A percentile compares a stretch with the other conserved stretches of the same genome.
These are phyloP conservation scores for Alentia gelatinosa DNA, from an alignment of 2,888 invertebrate species.

Conservation along the genomic window DNA sequence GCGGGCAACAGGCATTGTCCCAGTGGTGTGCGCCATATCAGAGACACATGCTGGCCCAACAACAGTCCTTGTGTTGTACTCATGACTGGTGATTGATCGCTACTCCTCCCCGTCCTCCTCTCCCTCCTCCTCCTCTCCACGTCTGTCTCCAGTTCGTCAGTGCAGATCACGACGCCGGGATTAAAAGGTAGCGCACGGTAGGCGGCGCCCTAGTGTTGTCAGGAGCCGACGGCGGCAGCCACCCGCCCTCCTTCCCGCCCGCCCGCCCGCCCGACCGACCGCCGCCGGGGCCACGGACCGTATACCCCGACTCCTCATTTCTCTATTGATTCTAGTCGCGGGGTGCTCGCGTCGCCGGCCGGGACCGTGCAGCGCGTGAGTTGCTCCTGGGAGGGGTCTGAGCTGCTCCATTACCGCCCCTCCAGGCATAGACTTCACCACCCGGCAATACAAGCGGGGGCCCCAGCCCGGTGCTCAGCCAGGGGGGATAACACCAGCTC, in stretches of 20 bases:
- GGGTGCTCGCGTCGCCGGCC: not conserved
- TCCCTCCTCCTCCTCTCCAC: too few species aligned
- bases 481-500: not conserved
- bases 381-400: not conserved
- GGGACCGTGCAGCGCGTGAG: not conserved
- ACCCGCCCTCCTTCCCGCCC: not conserved
- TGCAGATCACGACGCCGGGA: too few species aligned
- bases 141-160: too few species aligned
- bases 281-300: not conserved
- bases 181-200: too few species aligned
- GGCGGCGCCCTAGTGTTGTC: too few species aligned
- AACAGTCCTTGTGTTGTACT: not conserved
- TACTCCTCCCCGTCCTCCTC: too few species aligned
- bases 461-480: not conserved
- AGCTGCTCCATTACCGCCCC: not conserved
- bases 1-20: not conserved
- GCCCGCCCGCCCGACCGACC: not conserved
- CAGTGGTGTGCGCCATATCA: not conserved
- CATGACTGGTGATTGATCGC: too few species aligned
- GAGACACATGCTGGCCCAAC: not conserved
- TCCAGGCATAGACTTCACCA: not conserved
- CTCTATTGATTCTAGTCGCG: constrained; percentile 13
- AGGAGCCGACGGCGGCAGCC: too few species aligned
- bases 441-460: not conserved
- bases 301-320: not conserved